Conservation (phyloP, 2,113 vertebrate species). For the Scomber scombrus region DNA sequence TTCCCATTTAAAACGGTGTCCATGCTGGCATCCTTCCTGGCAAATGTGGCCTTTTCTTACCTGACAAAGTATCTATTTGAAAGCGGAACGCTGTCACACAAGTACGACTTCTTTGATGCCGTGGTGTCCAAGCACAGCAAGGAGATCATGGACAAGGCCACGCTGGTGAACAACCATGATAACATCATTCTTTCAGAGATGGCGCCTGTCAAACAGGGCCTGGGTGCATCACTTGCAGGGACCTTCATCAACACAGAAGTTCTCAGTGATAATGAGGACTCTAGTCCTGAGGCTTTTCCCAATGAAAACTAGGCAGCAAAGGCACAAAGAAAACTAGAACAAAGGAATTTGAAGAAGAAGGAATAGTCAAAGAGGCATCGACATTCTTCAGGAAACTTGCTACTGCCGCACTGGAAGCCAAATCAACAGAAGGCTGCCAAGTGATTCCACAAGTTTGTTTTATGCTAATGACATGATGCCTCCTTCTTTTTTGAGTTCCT, state of each 20-base stretch:
- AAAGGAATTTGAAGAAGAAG: slow-evolving; percentile 57
- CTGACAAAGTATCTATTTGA: slow-evolving; percentile 95
- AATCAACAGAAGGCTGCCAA: slow-evolving; percentile 56
- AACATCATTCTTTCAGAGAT: slow-evolving; percentile 95
- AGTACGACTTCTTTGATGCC: slow-evolving; percentile 94
- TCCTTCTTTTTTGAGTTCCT: slow-evolving; percentile 63
- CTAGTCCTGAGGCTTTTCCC: slow-evolving; percentile 90
- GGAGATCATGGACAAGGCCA: slow-evolving; percentile 97
- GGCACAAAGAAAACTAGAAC: slow-evolving; percentile 55
- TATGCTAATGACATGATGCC: slow-evolving; percentile 58
- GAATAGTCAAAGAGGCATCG: slow-evolving; percentile 49
- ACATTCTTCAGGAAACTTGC: slow-evolving; percentile 69
- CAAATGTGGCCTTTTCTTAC: slow-evolving; percentile 92
- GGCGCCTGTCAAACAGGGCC: slow-evolving; percentile 89
- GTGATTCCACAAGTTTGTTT: slow-evolving; percentile 63
- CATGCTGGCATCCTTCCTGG: slow-evolving; percentile 92
- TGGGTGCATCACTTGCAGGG: slow-evolving; percentile 87
- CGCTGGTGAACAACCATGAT: slow-evolving; percentile 91
- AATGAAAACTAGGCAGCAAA: slow-evolving; percentile 80
- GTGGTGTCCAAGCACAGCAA: slow-evolving; percentile 95
- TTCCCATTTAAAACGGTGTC: slow-evolving; percentile 96
- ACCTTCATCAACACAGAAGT: slow-evolving; percentile 93
- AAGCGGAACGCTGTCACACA: slow-evolving; percentile 93
- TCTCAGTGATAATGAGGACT: slow-evolving; percentile 88
- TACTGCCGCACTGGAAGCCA: slow-evolving; percentile 70